Base-by-base conservation (phyloP, 2,113 vertebrate genomes). In the Gobiocypris rarus region DNA sequence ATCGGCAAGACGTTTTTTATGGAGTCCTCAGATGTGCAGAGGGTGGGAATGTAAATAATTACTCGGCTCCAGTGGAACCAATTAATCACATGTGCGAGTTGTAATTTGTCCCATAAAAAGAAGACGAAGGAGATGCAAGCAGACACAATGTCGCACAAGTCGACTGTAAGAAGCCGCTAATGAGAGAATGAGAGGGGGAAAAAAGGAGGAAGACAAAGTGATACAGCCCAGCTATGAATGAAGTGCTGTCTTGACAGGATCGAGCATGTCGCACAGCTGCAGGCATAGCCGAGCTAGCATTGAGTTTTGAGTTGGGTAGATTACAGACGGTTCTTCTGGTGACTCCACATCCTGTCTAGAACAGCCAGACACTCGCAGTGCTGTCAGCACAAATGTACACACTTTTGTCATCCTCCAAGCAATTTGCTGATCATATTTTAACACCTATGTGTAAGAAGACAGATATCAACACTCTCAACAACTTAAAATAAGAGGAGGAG, bases 21-120 rank as follows among this genome's bases (percentile, higher is more conserved):
- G 59, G 74, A 85, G 81, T 88, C 85, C 78, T 84, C 88, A 89
- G 86, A 92, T 86, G 90, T 89, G 88, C 87, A 85, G 88, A 90
- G 85, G 86, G 90, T 88, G 84, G 87, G 83, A 88, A 87, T 84
- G 89, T 91, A 92, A 92, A 93, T 93, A 93, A 92, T 89, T 86
- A 89, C 89, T 89, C 15, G 65, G 92, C 89, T 92, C 91, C 91
- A 89, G 73, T 92, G 92, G 91, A 94, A 92, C 92, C 92, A 93
- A 95, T 95, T 94, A 94, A 94, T 94, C 91, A 93, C 81, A 75
- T 2, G 31, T 74, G 75, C 48, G 52, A 77, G 77, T 73, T 89
- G 84, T 89, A 88, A 89, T 88, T 84, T 90, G 88, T 89, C 86
- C 89, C 59, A 73, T 90, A 92, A 92, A 91, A 41, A 54, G 58